Conservation (phyloP, 2,113 vertebrate genomes). For the Brienomyrus longianalis region DNA sequence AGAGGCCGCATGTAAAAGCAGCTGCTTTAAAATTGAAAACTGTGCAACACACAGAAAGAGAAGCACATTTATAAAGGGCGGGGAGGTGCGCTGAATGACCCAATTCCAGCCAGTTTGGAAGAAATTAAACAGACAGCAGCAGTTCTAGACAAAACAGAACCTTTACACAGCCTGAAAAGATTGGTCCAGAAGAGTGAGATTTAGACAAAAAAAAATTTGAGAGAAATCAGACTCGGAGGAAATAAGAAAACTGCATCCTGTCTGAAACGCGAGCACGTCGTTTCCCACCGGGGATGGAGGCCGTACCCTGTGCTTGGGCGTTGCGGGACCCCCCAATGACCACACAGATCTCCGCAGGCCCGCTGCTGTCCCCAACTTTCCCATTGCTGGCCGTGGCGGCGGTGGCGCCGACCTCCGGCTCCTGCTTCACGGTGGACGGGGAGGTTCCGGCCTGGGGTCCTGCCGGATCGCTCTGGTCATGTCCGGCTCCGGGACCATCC, state of each 20-base stretch:
- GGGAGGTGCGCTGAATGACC: neutral
- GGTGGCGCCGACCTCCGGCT: constrained; percentile 53
- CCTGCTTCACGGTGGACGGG: constrained; percentile 61
- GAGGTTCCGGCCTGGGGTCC: constrained; percentile 49
- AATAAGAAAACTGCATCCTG: neutral
- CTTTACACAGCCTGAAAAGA: neutral
- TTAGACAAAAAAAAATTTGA: neutral
- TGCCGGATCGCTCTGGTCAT: constrained; percentile 46
- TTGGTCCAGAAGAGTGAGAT: neutral
- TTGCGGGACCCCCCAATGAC: constrained; percentile 84
- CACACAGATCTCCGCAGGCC: constrained; percentile 92
- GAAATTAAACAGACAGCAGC: neutral
- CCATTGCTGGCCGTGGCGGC: constrained; percentile 64
- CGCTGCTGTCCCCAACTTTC: constrained; percentile 65
- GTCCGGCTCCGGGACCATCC: constrained; percentile 49
- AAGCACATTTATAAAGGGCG: neutral
- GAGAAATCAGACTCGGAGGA: neutral
- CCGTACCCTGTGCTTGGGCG: constrained; percentile 84
- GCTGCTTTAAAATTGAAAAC: neutral
- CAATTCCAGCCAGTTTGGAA: neutral
- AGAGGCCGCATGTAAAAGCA: neutral
- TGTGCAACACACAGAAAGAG: neutral
- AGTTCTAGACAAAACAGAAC: neutral
- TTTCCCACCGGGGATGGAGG: neutral
- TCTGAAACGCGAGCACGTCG: neutral